Percentiles rank a stretch among this genome's conserved stretches.
Conservation (phyloP, 2,113 vertebrate species). For the Oreotrochilus melanogaster region DNA sequence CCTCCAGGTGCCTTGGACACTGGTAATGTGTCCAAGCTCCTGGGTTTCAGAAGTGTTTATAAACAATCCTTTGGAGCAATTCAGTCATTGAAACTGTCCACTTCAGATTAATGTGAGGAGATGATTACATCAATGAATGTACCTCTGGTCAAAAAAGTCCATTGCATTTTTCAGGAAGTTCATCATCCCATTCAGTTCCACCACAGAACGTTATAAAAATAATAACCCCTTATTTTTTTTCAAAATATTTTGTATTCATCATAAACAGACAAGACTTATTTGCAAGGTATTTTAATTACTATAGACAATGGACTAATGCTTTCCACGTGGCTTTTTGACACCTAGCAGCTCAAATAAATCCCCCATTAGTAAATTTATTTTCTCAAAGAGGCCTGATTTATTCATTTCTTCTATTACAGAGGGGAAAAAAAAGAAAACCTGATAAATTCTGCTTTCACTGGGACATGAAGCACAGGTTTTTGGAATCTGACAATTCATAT, state of each 20-base stretch:
- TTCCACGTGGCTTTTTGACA: neutral
- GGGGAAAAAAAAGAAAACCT: neutral
- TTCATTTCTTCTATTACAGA: neutral
- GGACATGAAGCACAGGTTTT: neutral
- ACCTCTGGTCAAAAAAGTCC: neutral
- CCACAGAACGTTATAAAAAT: neutral
- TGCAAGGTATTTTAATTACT: neutral
- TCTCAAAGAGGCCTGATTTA: neutral
- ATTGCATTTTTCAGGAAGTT: neutral
- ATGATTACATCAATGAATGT: neutral
- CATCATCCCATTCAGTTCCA: neutral
- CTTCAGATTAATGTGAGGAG: neutral
- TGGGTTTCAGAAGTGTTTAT: neutral
- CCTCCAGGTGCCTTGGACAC: fast-evolving
- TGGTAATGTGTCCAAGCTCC: neutral
- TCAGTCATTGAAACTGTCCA: neutral
- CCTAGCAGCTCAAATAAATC: neutral
- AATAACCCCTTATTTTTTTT: neutral
- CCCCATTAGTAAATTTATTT: neutral
- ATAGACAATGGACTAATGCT: neutral
- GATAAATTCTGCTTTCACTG: neutral
- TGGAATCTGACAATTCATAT: slow-evolving; percentile 21
- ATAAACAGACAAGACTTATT: neutral
- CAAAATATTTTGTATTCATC: neutral
- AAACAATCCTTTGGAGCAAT: neutral